These are phyloP conservation scores for Glyphotaelius pellucidus DNA, from an alignment of 2,888 invertebrate species.

Conservation along the genomic window DNA sequence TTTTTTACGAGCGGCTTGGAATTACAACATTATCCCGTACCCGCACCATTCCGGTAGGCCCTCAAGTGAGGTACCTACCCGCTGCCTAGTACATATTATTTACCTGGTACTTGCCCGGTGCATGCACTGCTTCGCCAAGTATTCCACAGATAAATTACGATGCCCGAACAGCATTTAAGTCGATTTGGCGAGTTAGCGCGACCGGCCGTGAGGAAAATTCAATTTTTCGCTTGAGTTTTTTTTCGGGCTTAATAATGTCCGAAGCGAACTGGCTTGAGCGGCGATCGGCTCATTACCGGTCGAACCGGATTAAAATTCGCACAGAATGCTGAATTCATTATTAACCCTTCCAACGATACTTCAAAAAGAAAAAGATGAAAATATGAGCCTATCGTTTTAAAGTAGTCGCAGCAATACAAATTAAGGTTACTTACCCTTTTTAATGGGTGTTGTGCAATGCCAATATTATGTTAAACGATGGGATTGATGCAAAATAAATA, in stretches of 20 bases:
- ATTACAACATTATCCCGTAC: conserved; percentile 40
- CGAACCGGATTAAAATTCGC: conserved; percentile 41
- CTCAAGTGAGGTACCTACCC: neutral
- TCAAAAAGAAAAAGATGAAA: neutral
- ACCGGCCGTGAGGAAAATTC: conserved; percentile 63
- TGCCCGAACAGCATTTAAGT: conserved; percentile 58
- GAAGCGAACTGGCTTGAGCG: conserved; percentile 10
- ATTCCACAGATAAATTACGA: conserved; percentile 51
- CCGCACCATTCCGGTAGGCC: neutral
- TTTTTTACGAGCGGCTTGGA: conserved; percentile 27
- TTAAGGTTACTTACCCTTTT: too few species aligned
- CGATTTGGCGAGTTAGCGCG: conserved; percentile 65
- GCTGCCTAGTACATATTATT: neutral
- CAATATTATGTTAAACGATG: too few species aligned
- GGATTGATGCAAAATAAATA: too few species aligned
- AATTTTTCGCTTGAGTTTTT: conserved; percentile 61
- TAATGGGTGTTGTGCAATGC: too few species aligned
- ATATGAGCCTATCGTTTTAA: neutral
- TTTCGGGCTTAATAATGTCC: conserved; percentile 34
- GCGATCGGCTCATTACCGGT: conserved; percentile 39
- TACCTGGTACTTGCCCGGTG: neutral
- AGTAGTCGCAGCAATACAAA: neutral
- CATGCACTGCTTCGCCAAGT: conserved; percentile 38
- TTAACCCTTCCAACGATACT: conserved; percentile 28
- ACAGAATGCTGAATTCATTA: neutral